Evolutionary conservation across 2,797 vertebrate species (phyloP).

Genomic region (Rhodeus uyekii): DNA sequence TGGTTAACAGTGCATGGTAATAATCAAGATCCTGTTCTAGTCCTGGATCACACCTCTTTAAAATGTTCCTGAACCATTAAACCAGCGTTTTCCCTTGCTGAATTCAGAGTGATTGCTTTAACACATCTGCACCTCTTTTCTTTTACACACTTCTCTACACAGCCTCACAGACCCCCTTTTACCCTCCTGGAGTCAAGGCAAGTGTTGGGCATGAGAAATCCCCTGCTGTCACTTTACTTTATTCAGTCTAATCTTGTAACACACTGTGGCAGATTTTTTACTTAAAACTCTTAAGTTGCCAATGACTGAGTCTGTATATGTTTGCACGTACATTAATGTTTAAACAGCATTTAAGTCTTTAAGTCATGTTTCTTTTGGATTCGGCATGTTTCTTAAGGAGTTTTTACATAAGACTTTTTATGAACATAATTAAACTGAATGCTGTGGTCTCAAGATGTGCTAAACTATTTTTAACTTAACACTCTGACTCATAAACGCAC

Average conservation of each 20-base stretch:
- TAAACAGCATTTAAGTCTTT: constrained; percentile 64
- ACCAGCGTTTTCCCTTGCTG: background rate
- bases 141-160: background rate
- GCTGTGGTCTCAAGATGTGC: background rate
- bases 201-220: background rate
- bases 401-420: background rate
- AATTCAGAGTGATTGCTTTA: background rate
- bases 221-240: constrained; percentile 13
- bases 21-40: background rate
- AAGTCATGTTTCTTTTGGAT: constrained; percentile 53
- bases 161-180: background rate
- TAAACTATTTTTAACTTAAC: background rate
- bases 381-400: background rate
- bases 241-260: constrained; percentile 6
- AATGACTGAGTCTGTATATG: constrained; percentile 11
- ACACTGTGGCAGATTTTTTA: background rate
- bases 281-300: background rate
- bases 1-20: background rate
- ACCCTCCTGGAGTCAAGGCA: background rate
- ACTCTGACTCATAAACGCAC: background rate
- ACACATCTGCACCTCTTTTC: background rate
- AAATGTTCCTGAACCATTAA: background rate
- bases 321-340: constrained; percentile 55
- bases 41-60: background rate
- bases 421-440: background rate